Percentiles rank a stretch among this genome's conserved stretches.
phyloP scores from a whole-genome alignment of 2,113 vertebrate species.

The Crotalus tigris region DNA sequence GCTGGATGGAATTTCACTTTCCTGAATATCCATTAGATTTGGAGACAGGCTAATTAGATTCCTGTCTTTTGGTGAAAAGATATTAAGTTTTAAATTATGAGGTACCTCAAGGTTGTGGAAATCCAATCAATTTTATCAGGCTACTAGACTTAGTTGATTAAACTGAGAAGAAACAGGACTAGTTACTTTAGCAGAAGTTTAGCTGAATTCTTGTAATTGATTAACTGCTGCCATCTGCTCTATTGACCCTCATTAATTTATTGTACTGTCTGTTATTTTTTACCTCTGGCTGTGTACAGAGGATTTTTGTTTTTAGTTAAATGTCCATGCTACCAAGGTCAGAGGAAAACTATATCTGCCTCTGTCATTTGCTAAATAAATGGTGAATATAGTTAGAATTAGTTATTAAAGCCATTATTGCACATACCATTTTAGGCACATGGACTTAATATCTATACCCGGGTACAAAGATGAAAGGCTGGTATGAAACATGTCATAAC shows the following conservation, averaged over 20 bases:
- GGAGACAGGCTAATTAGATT: slow-evolving; percentile 61
- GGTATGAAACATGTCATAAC: not conserved
- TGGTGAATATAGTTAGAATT: slow-evolving; percentile 7
- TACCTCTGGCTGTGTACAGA: slow-evolving; percentile 49
- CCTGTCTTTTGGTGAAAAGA: slow-evolving; percentile 58
- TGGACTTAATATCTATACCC: not conserved
- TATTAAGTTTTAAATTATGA: slow-evolving; percentile 64
- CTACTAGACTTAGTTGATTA: slow-evolving; percentile 67
- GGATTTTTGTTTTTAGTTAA: slow-evolving; percentile 51
- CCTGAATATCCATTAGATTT: slow-evolving; percentile 48
- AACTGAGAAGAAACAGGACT: slow-evolving; percentile 65
- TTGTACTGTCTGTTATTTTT: slow-evolving; percentile 63
- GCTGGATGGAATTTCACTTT: slow-evolving; percentile 43
- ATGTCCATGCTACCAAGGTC: slow-evolving; percentile 52
- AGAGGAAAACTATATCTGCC: slow-evolving; percentile 28
- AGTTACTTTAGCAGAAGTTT: slow-evolving; percentile 54
- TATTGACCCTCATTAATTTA: slow-evolving; percentile 71
- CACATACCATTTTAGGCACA: slow-evolving; percentile 12
- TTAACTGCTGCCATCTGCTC: slow-evolving; percentile 65
- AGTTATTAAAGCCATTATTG: slow-evolving; percentile 24
- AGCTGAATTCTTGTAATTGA: slow-evolving; percentile 57
- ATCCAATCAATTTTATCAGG: slow-evolving; percentile 68
- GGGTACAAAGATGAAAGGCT: not conserved
- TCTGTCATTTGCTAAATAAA: slow-evolving; percentile 42
- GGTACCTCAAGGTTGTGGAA: slow-evolving; percentile 63